Evolutionary conservation across 2,888 invertebrate genomes (phyloP).

Genomic region (Antheraea assamensis): DNA sequence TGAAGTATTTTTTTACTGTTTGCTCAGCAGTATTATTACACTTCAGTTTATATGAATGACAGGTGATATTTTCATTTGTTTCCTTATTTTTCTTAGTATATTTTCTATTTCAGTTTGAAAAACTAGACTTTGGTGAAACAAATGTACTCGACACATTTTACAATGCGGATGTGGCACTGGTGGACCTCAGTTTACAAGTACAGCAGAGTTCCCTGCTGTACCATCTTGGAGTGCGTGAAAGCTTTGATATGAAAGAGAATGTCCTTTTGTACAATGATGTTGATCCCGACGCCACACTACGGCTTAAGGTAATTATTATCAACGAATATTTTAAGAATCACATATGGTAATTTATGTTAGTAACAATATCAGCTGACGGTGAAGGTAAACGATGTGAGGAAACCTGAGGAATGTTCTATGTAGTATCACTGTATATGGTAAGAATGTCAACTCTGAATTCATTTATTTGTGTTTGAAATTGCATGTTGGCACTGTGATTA

Average conservation of each 20-base stretch:
- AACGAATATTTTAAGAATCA: background rate
- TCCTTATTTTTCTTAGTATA: background rate
- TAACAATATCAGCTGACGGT: no score
- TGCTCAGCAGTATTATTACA: no score
- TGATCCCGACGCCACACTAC: constrained; percentile 92
- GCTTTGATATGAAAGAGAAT: constrained; percentile 98
- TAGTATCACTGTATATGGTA: no score
- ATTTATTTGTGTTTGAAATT: no score
- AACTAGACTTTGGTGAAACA: constrained; percentile 98
- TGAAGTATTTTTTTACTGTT: no score
- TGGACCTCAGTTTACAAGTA: constrained; percentile 94
- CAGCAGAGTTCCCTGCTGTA: constrained; percentile 98
- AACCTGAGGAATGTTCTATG: no score
- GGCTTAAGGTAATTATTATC: constrained; percentile 88
- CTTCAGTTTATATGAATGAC: background rate
- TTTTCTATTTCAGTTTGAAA: constrained; percentile 90
- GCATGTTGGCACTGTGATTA: no score
- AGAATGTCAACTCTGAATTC: no score
- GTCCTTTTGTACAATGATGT: constrained; percentile 94
- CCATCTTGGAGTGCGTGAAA: constrained; percentile 98
- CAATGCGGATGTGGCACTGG: constrained; percentile 98
- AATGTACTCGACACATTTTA: constrained; percentile 97
- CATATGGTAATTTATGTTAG: background rate
- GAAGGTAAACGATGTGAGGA: no score
- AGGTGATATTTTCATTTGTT: background rate